A percentile compares a stretch with the other conserved stretches of the same genome.
These are phyloP conservation scores for Anguilla marmorata DNA, from an alignment of 2,797 vertebrate genomes.

Conservation along the genomic window DNA sequence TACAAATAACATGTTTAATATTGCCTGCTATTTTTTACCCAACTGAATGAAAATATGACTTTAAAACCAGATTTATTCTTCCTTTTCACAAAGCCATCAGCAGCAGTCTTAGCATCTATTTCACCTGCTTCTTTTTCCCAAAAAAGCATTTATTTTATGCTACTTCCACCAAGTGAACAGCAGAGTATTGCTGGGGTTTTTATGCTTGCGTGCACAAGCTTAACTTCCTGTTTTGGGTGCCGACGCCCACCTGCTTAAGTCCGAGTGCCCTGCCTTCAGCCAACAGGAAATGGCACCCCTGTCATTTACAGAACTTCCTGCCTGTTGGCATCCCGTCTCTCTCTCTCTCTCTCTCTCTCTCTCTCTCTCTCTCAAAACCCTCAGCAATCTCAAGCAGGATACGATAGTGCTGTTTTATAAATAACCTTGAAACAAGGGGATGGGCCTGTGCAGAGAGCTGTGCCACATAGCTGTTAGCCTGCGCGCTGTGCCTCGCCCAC, in stretches of 20 bases:
- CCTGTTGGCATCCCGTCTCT: background rate
- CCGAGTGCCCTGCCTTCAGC: background rate
- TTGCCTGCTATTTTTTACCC: background rate
- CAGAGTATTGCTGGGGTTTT: background rate
- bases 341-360: too few species aligned
- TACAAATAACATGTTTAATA: background rate
- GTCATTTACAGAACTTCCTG: background rate
- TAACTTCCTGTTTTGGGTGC: conserved; percentile 4
- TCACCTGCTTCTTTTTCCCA: background rate
- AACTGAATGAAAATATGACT: background rate
- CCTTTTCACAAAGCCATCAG: background rate
- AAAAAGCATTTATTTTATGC: background rate
- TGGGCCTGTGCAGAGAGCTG: background rate
- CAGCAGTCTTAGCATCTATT: background rate
- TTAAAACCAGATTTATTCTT: background rate
- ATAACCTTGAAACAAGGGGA: background rate
- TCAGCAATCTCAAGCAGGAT: conserved; percentile 9
- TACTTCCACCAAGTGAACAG: background rate
- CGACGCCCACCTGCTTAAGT: conserved; percentile 5
- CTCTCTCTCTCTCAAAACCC: background rate
- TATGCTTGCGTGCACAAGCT: background rate
- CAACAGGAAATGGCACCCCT: background rate
- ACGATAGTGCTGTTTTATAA: conserved; percentile 1
- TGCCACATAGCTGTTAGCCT: background rate
- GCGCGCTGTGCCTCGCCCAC: background rate